A percentile compares a stretch with the other conserved stretches of the same genome.
Conservation (phyloP, 2,888 invertebrate genomes). For the Therioaphis trifolii region DNA sequence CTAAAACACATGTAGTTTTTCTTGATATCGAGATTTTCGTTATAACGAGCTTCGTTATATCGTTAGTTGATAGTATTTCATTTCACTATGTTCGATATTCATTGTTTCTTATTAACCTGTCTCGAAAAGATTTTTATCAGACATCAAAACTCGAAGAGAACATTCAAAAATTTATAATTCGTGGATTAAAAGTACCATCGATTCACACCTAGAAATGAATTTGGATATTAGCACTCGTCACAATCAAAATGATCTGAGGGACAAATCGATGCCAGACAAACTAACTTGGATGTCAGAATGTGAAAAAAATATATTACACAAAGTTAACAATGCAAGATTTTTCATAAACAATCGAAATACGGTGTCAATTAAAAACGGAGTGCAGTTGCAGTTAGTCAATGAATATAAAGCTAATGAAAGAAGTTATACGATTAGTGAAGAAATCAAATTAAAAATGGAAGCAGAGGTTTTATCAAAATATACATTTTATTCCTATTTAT, state of each 20-base stretch:
- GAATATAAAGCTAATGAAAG: no score
- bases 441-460: no score
- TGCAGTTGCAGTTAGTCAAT: not conserved
- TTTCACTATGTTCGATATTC: not conserved
- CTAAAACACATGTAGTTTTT: no score
- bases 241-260: not conserved
- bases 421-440: no score
- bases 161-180: slow-evolving; percentile 14
- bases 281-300: not conserved
- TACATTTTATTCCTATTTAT: no score
- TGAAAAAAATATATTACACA: slow-evolving; percentile 14
- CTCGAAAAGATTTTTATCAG: slow-evolving; percentile 14
- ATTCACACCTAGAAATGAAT: not conserved
- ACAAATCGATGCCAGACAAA: slow-evolving; percentile 30
- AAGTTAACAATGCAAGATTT: slow-evolving; percentile 20
- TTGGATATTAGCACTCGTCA: not conserved
- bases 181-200: slow-evolving; percentile 15
- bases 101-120: no score
- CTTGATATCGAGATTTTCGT: no score
- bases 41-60: no score
- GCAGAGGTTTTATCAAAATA: no score
- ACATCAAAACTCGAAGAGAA: slow-evolving; percentile 18
- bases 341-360: no score
- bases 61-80: not conserved
- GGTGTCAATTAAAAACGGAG: not conserved